phyloP scores from a whole-genome alignment of 1,140 invertebrate species.

The Drosophila suzukii region DNA sequence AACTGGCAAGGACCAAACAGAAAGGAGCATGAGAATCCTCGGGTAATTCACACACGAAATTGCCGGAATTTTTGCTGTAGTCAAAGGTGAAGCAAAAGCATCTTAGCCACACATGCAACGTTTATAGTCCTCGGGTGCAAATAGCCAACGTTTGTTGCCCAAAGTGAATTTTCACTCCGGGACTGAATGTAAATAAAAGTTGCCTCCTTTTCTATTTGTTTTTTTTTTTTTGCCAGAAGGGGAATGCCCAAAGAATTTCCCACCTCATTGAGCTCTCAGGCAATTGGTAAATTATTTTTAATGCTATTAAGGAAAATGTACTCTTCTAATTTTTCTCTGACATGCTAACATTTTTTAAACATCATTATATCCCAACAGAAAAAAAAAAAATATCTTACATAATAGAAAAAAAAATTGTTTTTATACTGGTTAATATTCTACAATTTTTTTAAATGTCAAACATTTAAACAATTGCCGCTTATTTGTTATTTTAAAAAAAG shows the following conservation, averaged over 20 bases:
- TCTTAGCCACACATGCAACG: slow-evolving; percentile 48
- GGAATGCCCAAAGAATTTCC: slow-evolving; percentile 1
- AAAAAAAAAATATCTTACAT: too few species aligned
- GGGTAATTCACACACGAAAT: slow-evolving; percentile 56
- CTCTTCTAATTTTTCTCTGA: too few species aligned
- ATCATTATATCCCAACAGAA: too few species aligned
- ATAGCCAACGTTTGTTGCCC: slow-evolving; percentile 13
- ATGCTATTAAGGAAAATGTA: neutral
- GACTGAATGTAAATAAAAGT: slow-evolving; percentile 32
- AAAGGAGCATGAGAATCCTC: neutral
- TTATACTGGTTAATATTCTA: too few species aligned
- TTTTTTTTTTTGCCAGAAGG: neutral
- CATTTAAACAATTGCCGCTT: neutral
- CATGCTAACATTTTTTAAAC: too few species aligned
- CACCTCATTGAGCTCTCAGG: slow-evolving; percentile 9
- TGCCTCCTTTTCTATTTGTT: neutral
- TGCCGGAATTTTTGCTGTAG: slow-evolving; percentile 57
- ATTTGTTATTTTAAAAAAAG: neutral
- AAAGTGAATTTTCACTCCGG: slow-evolving; percentile 21
- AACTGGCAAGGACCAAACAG: neutral
- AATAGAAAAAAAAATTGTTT: too few species aligned
- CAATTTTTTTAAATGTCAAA: too few species aligned
- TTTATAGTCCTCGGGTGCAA: neutral
- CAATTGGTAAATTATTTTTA: slow-evolving; percentile 13
- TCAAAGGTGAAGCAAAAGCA: slow-evolving; percentile 63